phyloP scores from a whole-genome alignment of 2,888 invertebrate species.

The Eristalis arbustorum region DNA sequence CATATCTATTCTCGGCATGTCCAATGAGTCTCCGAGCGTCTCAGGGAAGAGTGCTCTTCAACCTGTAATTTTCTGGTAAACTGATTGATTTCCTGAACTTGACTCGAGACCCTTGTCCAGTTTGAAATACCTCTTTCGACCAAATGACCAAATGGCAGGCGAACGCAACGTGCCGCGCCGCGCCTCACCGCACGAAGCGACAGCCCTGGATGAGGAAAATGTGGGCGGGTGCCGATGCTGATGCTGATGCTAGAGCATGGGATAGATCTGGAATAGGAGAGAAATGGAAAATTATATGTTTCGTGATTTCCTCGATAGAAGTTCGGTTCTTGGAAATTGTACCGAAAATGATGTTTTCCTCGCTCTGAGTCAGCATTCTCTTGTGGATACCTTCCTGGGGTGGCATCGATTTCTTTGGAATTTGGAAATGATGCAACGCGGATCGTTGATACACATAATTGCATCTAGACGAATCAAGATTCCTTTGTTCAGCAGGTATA shows the following conservation, averaged over 20 bases:
- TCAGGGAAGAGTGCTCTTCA: conserved; percentile 44
- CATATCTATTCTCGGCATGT: conserved; percentile 21
- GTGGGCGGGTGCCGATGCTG: conserved; percentile 45
- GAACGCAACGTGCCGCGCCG: neutral
- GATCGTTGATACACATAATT: conserved; percentile 34
- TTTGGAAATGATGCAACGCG: conserved; percentile 45
- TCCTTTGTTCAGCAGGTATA: conserved; percentile 26
- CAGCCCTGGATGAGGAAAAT: conserved; percentile 5
- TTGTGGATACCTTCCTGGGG: conserved; percentile 32
- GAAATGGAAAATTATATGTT: conserved; percentile 65
- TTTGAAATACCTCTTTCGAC: conserved; percentile 35
- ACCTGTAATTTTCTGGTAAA: conserved; percentile 59
- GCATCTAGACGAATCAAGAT: conserved; percentile 4
- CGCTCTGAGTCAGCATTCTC: conserved; percentile 35
- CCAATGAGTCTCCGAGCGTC: neutral
- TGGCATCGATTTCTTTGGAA: conserved; percentile 53
- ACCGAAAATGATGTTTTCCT: conserved; percentile 41
- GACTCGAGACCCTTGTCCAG: conserved; percentile 52
- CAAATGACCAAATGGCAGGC: conserved; percentile 29
- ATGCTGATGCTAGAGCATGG: conserved; percentile 9
- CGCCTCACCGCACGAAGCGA: neutral
- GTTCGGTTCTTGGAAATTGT: conserved; percentile 56
- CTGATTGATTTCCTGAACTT: conserved; percentile 62
- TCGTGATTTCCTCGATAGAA: conserved; percentile 47
- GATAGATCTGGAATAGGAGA: conserved; percentile 48